These are phyloP conservation scores for Hiodon tergisus DNA, from an alignment of 2,113 vertebrate species.

Conservation along the genomic window DNA sequence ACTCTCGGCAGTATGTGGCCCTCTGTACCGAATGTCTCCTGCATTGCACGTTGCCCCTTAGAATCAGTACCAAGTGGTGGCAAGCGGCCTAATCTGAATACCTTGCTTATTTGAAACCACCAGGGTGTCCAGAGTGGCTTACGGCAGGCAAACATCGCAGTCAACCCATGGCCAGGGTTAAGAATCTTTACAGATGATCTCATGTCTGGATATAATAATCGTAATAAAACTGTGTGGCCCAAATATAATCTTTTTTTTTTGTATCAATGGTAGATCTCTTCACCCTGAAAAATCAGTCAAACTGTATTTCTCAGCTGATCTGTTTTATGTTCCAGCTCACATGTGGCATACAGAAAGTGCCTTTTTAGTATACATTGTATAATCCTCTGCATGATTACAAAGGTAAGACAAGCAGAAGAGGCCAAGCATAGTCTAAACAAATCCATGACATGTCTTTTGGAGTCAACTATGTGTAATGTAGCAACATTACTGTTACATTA, in stretches of 20 bases:
- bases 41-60: too few species aligned
- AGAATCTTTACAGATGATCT: neutral
- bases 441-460: slow-evolving; percentile 18
- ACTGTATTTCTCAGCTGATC: slow-evolving; percentile 25
- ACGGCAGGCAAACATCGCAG: too few species aligned
- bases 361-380: slow-evolving; percentile 11
- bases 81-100: too few species aligned
- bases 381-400: slow-evolving; percentile 29
- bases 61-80: too few species aligned
- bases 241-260: too few species aligned
- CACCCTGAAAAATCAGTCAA: slow-evolving; percentile 22
- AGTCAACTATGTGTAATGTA: neutral
- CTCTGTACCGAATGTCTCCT: too few species aligned
- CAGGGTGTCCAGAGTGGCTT: too few species aligned
- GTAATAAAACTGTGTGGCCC: neutral
- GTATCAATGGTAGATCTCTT: too few species aligned
- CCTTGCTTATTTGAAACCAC: too few species aligned
- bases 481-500: neutral
- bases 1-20: too few species aligned
- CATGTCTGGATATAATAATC: neutral
- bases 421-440: slow-evolving; percentile 21
- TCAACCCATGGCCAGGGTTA: neutral
- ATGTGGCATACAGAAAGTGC: slow-evolving; percentile 21
- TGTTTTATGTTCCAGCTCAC: slow-evolving; percentile 23
- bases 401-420: slow-evolving; percentile 1